Conservation (phyloP, 1,140 invertebrate species). For the Euwallacea similis region DNA sequence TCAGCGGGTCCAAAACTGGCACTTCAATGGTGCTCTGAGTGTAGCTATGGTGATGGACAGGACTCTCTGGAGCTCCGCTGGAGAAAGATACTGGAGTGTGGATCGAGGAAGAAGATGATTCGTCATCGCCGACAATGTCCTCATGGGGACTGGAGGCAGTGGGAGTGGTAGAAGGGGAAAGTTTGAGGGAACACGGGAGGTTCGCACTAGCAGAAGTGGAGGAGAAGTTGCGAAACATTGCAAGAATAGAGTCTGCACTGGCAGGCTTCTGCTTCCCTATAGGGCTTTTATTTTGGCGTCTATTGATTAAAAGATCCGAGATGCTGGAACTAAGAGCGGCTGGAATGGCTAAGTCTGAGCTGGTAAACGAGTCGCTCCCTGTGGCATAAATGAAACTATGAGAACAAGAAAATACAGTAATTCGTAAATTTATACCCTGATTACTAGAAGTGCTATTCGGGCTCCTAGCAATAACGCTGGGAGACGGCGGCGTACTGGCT, state of each 20-base stretch:
- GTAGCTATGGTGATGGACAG: slow-evolving; percentile 50
- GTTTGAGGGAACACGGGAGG: slow-evolving; percentile 58
- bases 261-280: slow-evolving; percentile 60
- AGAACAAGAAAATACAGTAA: too few relatives aligned
- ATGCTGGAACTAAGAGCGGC: slow-evolving; percentile 51
- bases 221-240: slow-evolving; percentile 71
- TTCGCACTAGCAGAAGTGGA: slow-evolving; percentile 59
- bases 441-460: slow-evolving; percentile 67
- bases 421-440: slow-evolving; percentile 55
- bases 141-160: slow-evolving; percentile 70
- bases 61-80: slow-evolving; percentile 61
- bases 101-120: slow-evolving; percentile 62
- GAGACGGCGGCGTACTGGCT: slow-evolving; percentile 58
- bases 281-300: slow-evolving; percentile 37
- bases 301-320: slow-evolving; percentile 48
- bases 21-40: slow-evolving; percentile 60
- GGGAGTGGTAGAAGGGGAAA: slow-evolving; percentile 65
- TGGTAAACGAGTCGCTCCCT: slow-evolving; percentile 68
- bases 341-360: slow-evolving; percentile 61
- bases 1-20: slow-evolving; percentile 66
- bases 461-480: slow-evolving; percentile 60
- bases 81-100: slow-evolving; percentile 61
- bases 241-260: slow-evolving; percentile 73
- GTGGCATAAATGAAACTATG: background rate
- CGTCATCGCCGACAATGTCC: slow-evolving; percentile 65